Conservation (phyloP, 2,113 vertebrate genomes). For the Pelmatolapia mariae region DNA sequence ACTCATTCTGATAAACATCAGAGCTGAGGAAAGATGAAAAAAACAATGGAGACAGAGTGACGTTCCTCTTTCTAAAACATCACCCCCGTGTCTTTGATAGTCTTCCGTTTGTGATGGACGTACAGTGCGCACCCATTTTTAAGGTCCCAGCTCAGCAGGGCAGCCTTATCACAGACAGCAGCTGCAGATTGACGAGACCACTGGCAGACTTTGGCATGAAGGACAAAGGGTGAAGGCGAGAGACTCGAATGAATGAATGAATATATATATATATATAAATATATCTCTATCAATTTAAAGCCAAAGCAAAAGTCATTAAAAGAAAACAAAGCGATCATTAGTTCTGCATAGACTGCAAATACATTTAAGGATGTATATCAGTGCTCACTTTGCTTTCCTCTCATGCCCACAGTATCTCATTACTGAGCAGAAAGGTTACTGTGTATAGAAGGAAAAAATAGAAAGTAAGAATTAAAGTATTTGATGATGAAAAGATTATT, state of each 20-base stretch:
- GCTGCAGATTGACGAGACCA: constrained; percentile 55
- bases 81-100: constrained; percentile 34
- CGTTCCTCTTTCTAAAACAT: not conserved
- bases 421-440: not conserved
- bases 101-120: constrained; percentile 28
- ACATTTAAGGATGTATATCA: not conserved
- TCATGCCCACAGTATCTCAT: not conserved
- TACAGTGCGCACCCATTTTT: constrained; percentile 40
- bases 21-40: constrained; percentile 6
- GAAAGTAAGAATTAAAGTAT: not conserved
- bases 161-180: constrained; percentile 39
- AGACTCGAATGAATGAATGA: not conserved
- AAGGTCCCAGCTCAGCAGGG: constrained; percentile 48
- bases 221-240: not conserved
- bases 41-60: constrained; percentile 2
- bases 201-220: constrained; percentile 29
- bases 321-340: not conserved
- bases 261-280: not conserved
- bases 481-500: not conserved
- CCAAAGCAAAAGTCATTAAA: not conserved
- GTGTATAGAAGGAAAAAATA: not conserved
- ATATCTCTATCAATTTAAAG: not conserved
- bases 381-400: not conserved
- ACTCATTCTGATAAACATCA: constrained; percentile 31
- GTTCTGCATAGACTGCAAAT: not conserved